Evolutionary conservation across 2,797 vertebrate species (phyloP).

Genomic region (Bryconaethiops microstoma): DNA sequence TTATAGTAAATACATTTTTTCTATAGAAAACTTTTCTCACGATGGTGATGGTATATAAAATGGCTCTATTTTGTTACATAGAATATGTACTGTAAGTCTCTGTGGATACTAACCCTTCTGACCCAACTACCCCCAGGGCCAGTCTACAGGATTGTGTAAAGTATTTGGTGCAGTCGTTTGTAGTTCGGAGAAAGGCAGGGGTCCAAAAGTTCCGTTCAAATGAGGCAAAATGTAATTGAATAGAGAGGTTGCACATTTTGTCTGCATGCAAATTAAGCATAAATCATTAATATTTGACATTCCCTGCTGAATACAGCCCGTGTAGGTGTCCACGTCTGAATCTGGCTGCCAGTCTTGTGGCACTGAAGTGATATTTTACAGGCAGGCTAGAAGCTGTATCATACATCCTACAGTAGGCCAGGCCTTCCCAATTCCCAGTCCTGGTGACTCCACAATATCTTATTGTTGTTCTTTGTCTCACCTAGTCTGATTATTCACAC

Average conservation of each 20-base stretch:
- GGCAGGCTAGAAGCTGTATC: slow-evolving; percentile 54
- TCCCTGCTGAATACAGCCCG: slow-evolving; percentile 36
- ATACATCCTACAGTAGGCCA: background rate
- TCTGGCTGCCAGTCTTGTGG: no score
- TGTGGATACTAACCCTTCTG: slow-evolving; percentile 43
- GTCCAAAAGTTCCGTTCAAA: slow-evolving; percentile 44
- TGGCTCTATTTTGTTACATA: background rate
- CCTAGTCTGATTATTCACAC: slow-evolving; percentile 10
- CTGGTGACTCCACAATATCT: background rate
- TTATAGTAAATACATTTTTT: background rate
- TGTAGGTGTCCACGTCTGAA: slow-evolving; percentile 15
- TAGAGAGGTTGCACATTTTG: slow-evolving; percentile 81
- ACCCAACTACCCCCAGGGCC: slow-evolving; percentile 61
- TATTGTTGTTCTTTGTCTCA: no score
- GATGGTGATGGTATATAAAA: background rate
- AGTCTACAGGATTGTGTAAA: slow-evolving; percentile 58
- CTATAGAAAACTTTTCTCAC: background rate
- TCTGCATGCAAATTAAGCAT: slow-evolving; percentile 83
- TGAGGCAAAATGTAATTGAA: slow-evolving; percentile 78
- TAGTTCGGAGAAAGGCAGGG: slow-evolving; percentile 62
- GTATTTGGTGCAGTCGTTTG: slow-evolving; percentile 62
- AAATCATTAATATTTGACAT: slow-evolving; percentile 80
- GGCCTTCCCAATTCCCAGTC: no score
- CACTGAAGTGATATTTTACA: slow-evolving; percentile 37
- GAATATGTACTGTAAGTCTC: slow-evolving; percentile 21